Percentiles rank a stretch among this genome's conserved stretches.
Evolutionary conservation across 2,888 invertebrate species (phyloP).

Genomic region (Xylota sylvarum): DNA sequence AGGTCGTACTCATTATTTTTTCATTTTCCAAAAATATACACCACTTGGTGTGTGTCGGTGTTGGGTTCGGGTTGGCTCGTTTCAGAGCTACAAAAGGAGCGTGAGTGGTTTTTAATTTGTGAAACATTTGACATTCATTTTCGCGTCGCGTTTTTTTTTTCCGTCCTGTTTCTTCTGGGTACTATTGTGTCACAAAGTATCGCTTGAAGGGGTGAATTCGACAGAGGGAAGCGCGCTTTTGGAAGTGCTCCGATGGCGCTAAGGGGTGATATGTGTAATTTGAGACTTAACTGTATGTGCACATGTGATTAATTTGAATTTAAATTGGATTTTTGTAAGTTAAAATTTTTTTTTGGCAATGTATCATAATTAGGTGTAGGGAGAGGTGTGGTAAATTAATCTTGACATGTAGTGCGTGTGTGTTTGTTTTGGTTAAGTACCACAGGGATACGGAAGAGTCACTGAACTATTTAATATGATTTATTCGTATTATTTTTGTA

Average conservation of each 20-base stretch:
- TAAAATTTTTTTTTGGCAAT: slow-evolving; percentile 13
- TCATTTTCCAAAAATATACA: slow-evolving; percentile 30
- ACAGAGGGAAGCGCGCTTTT: slow-evolving; percentile 10
- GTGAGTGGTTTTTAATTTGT: slow-evolving; percentile 63
- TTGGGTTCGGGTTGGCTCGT: background rate
- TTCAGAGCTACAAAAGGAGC: background rate
- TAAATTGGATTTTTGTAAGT: slow-evolving; percentile 72
- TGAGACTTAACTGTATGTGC: slow-evolving; percentile 34
- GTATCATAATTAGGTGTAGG: slow-evolving; percentile 39
- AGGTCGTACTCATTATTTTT: slow-evolving; percentile 52
- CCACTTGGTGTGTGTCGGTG: background rate
- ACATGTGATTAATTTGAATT: slow-evolving; percentile 75
- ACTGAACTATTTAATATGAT: too few relatives aligned
- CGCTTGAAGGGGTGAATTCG: slow-evolving; percentile 42
- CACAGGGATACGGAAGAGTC: background rate
- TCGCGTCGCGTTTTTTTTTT: slow-evolving; percentile 1
- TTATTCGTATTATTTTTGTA: too few relatives aligned
- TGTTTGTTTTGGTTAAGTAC: background rate
- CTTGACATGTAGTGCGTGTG: slow-evolving; percentile 1
- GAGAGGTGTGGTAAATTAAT: background rate
- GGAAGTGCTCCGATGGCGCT: slow-evolving; percentile 38
- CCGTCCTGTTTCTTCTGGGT: background rate
- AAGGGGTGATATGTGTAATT: slow-evolving; percentile 73
- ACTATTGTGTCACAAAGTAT: slow-evolving; percentile 46
- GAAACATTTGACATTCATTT: slow-evolving; percentile 69